Conservation (phyloP, 1,140 invertebrate genomes). For the Bombus impatiens region DNA sequence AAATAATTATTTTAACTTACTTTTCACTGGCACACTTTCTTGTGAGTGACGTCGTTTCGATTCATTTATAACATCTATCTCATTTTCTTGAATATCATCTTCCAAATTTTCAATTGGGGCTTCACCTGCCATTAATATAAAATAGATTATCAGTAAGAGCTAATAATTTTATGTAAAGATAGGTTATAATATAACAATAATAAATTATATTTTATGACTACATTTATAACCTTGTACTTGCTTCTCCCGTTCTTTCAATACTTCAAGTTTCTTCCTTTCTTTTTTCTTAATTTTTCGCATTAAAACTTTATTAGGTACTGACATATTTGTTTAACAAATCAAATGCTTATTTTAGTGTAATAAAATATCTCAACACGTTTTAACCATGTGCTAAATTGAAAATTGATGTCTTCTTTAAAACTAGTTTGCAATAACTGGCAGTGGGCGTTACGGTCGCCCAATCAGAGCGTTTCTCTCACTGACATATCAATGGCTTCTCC, state of each 20-base stretch:
- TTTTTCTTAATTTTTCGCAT: constrained; percentile 90
- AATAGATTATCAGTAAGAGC: constrained; percentile 49
- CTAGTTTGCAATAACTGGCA: no score
- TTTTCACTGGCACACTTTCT: constrained; percentile 53
- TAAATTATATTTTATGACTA: constrained; percentile 14
- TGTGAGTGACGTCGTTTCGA: constrained; percentile 37
- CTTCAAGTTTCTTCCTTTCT: constrained; percentile 87
- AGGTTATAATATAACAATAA: neutral
- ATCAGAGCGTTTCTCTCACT: no score
- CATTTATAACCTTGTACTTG: constrained; percentile 69
- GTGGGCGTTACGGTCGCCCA: no score
- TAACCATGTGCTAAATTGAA: constrained; percentile 2
- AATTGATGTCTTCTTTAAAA: neutral
- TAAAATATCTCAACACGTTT: neutral
- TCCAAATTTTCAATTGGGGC: constrained; percentile 65
- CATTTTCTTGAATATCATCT: constrained; percentile 50
- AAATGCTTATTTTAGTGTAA: neutral
- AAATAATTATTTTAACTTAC: constrained; percentile 53
- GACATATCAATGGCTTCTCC: no score
- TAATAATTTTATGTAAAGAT: constrained; percentile 40
- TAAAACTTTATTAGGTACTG: constrained; percentile 89
- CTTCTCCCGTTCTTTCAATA: constrained; percentile 83
- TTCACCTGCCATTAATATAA: constrained; percentile 68
- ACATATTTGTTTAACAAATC: constrained; percentile 82
- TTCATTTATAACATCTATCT: constrained; percentile 11